Conservation (phyloP, 1,140 invertebrate genomes). For the Cotesia glomerata region DNA sequence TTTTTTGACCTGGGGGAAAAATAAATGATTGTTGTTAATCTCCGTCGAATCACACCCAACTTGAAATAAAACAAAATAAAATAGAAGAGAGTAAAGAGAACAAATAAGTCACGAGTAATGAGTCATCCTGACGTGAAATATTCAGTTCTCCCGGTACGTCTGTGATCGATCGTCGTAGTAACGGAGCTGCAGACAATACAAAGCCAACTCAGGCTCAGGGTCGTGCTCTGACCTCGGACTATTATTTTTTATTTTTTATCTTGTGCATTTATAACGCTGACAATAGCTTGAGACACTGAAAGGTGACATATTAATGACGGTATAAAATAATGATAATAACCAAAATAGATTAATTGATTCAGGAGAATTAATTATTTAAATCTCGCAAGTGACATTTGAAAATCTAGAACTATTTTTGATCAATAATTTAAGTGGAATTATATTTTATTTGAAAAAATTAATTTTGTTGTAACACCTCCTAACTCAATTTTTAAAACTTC, state of each 20-base stretch:
- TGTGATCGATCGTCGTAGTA: conserved; percentile 5
- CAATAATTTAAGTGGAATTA: too few species aligned
- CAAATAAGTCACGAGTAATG: conserved; percentile 8
- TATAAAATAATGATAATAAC: too few species aligned
- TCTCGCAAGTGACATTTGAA: too few species aligned
- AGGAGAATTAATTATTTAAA: too few species aligned
- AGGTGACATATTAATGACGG: too few species aligned
- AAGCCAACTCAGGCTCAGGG: conserved; percentile 2
- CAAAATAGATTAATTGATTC: too few species aligned
- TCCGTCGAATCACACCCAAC: background rate
- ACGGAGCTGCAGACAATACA: background rate
- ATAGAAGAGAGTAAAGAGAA: background rate
- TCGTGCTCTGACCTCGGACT: conserved; percentile 2
- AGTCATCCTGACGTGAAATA: conserved; percentile 7
- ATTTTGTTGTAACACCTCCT: too few species aligned
- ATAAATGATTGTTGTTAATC: background rate
- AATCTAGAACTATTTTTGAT: too few species aligned
- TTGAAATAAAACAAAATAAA: background rate
- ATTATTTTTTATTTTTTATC: background rate
- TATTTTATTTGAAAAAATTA: too few species aligned
- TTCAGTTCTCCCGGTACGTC: background rate
- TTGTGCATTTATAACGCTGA: background rate
- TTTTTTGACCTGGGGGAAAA: too few species aligned
- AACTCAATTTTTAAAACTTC: too few species aligned
- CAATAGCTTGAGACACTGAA: too few species aligned